phyloP scores from a whole-genome alignment of 30 jellyfish, hydroid and myxozoan species.

The Aurelia sp. region DNA sequence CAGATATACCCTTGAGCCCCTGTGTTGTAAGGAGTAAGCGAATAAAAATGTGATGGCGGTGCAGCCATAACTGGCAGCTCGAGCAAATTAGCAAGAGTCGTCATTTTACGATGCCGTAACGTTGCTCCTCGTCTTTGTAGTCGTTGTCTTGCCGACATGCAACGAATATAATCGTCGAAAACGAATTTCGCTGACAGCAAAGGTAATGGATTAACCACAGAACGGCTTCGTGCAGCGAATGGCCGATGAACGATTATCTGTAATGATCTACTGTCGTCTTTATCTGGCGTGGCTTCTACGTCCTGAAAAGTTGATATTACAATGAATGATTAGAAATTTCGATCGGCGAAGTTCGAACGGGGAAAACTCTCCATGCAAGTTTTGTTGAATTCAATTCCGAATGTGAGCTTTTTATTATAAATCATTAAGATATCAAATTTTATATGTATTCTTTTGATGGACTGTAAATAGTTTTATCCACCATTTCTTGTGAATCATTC shows the following conservation, averaged over 20 bases:
- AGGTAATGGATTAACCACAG: constrained; percentile 89
- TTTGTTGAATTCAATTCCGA: too few species aligned
- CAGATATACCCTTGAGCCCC: constrained; percentile 78
- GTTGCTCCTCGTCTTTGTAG: constrained; percentile 90
- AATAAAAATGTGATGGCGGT: constrained; percentile 88
- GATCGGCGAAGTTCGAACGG: too few species aligned
- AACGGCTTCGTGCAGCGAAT: constrained; percentile 80
- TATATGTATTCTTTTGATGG: too few species aligned
- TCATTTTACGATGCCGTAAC: constrained; percentile 89
- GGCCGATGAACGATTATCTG: constrained; percentile 95
- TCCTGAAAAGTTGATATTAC: constrained; percentile 49
- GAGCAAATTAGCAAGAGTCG: constrained; percentile 78
- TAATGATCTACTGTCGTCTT: constrained; percentile 93
- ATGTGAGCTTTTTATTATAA: too few species aligned
- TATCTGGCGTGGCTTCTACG: constrained; percentile 98
- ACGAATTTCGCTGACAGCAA: constrained; percentile 85
- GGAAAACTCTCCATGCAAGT: too few species aligned
- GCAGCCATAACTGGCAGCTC: constrained; percentile 96
- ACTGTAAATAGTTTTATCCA: too few species aligned
- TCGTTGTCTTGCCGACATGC: constrained; percentile 99
- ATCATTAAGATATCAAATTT: too few species aligned
- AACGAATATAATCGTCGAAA: constrained; percentile 95
- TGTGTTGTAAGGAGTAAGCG: constrained; percentile 80
- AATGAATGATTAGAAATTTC: too few species aligned
- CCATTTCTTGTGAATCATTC: too few species aligned